Evolutionary conservation across 2,113 vertebrate genomes (phyloP).

Genomic region (Paratilapia polleni): DNA sequence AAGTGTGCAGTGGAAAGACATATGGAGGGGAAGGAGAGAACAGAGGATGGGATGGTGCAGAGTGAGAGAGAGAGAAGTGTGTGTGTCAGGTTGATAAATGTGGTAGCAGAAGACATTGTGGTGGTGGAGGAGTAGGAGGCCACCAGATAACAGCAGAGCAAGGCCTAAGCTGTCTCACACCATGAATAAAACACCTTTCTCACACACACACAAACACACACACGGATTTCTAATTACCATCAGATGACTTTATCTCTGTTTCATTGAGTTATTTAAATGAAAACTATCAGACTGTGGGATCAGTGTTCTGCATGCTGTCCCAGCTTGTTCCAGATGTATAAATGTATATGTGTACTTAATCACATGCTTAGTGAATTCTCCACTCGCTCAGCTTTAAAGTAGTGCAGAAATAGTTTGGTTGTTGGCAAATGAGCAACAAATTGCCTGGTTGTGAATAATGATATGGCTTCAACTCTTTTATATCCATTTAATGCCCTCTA

Average conservation of each 20-base stretch:
- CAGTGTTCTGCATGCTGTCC: background rate
- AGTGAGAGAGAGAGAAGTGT: slow-evolving; percentile 17
- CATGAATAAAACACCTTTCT: slow-evolving; percentile 48
- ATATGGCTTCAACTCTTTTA: slow-evolving; percentile 18
- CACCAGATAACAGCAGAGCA: slow-evolving; percentile 72
- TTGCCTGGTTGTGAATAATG: background rate
- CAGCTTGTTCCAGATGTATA: slow-evolving; percentile 2
- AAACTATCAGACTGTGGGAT: slow-evolving; percentile 4
- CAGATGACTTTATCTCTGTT: slow-evolving; percentile 39
- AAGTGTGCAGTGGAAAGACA: slow-evolving; percentile 52
- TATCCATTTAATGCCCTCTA: slow-evolving; percentile 46
- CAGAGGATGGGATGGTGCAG: slow-evolving; percentile 27
- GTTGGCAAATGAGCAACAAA: slow-evolving; percentile 13
- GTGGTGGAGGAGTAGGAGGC: slow-evolving; percentile 68
- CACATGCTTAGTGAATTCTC: background rate
- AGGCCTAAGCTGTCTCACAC: slow-evolving; percentile 54
- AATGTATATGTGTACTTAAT: background rate
- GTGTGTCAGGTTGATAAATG: slow-evolving; percentile 75
- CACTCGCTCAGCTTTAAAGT: background rate
- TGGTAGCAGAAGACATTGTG: slow-evolving; percentile 65
- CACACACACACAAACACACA: slow-evolving; percentile 5
- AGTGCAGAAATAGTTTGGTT: background rate
- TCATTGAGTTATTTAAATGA: slow-evolving; percentile 35
- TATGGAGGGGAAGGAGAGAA: slow-evolving; percentile 19
- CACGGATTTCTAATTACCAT: slow-evolving; percentile 41